These are phyloP conservation scores for Tor tambroides DNA, from an alignment of 2,113 vertebrate species.

Conservation along the genomic window DNA sequence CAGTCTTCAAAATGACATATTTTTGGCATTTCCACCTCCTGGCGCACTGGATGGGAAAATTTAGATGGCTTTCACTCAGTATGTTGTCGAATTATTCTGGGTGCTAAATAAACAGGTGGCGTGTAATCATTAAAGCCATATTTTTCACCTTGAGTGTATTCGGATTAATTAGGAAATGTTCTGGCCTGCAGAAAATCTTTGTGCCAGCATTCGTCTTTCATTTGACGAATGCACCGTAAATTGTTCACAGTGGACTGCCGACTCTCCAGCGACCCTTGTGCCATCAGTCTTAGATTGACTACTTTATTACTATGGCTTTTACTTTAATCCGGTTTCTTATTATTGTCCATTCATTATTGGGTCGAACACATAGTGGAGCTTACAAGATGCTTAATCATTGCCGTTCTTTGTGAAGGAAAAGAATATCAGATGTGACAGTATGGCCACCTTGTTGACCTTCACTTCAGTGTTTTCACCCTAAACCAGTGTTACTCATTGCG, in stretches of 20 bases:
- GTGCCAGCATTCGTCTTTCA: slow-evolving; percentile 40
- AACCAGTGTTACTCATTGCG: too few relatives aligned
- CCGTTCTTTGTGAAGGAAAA: background rate
- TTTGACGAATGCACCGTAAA: slow-evolving; percentile 54
- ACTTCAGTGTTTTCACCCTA: background rate
- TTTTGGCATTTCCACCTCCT: background rate
- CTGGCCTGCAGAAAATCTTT: slow-evolving; percentile 15
- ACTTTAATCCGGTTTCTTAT: slow-evolving; percentile 48
- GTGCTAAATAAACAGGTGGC: slow-evolving; percentile 44
- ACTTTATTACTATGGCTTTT: slow-evolving; percentile 56
- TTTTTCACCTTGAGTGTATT: slow-evolving; percentile 57
- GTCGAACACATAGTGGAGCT: slow-evolving; percentile 14
- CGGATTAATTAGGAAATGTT: slow-evolving; percentile 53
- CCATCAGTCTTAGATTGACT: slow-evolving; percentile 46
- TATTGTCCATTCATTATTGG: slow-evolving; percentile 48
- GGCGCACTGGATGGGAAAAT: background rate
- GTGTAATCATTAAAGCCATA: slow-evolving; percentile 47
- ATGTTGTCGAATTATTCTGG: slow-evolving; percentile 38
- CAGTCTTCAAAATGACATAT: background rate
- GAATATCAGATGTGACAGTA: slow-evolving; percentile 2
- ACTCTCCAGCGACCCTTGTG: slow-evolving; percentile 36
- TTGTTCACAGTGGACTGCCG: slow-evolving; percentile 39
- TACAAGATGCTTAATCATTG: background rate
- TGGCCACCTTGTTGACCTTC: background rate
- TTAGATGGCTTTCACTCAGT: slow-evolving; percentile 12